These are phyloP conservation scores for Exephanes ischioxanthus DNA, from an alignment of 2,888 invertebrate species.

Conservation along the genomic window DNA sequence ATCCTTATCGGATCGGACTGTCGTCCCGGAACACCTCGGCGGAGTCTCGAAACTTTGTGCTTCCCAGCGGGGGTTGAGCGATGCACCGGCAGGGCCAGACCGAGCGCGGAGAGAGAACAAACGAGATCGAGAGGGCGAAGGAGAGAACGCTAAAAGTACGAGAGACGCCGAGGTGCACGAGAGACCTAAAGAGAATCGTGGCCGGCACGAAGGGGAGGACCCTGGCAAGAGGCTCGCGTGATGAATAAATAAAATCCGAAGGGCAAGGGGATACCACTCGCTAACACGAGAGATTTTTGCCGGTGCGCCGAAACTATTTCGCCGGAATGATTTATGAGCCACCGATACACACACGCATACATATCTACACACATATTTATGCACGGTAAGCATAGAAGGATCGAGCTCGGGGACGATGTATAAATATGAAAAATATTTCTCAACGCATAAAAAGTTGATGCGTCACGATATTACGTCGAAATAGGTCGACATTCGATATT, in stretches of 20 bases:
- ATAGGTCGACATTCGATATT: too few relatives aligned
- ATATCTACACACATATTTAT: slow-evolving; percentile 10
- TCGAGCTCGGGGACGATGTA: background rate
- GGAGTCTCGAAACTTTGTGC: slow-evolving; percentile 56
- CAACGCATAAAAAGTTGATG: too few relatives aligned
- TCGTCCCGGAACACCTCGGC: slow-evolving; percentile 59
- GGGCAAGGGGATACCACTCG: slow-evolving; percentile 10
- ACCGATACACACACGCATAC: slow-evolving; percentile 29
- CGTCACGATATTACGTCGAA: too few relatives aligned
- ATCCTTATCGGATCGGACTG: slow-evolving; percentile 78
- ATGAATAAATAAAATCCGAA: slow-evolving; percentile 63
- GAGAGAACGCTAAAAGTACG: slow-evolving; percentile 1
- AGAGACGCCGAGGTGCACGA: slow-evolving; percentile 12
- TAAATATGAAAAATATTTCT: background rate
- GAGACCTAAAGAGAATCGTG: slow-evolving; percentile 54
- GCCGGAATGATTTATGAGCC: slow-evolving; percentile 57
- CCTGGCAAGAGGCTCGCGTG: slow-evolving; percentile 58
- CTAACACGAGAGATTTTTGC: slow-evolving; percentile 1
- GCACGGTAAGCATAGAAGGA: background rate
- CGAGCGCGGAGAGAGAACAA: background rate
- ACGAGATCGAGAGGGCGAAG: slow-evolving; percentile 5
- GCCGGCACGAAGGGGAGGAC: slow-evolving; percentile 35
- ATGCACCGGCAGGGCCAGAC: slow-evolving; percentile 50
- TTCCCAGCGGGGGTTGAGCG: slow-evolving; percentile 66
- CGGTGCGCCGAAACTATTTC: slow-evolving; percentile 54